Percentiles rank a stretch among this genome's conserved stretches.
Conservation (phyloP, 2,888 invertebrate species). For the Mactromeris polynyma region DNA sequence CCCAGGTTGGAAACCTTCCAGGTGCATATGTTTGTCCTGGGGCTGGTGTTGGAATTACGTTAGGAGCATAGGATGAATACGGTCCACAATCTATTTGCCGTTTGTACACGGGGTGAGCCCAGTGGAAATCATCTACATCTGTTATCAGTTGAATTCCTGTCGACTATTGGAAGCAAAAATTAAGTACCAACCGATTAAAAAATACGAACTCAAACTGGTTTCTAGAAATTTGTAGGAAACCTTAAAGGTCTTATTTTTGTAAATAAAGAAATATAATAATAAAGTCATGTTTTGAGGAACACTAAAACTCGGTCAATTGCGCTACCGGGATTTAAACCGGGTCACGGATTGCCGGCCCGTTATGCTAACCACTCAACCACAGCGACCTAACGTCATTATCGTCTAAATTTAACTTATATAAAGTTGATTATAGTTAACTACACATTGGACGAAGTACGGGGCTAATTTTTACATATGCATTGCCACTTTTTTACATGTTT, state of each 20-base stretch:
- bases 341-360: neutral
- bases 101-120: conserved; percentile 46
- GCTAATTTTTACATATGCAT: neutral
- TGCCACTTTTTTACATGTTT: neutral
- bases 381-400: too few relatives aligned
- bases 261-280: neutral
- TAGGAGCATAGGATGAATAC: too few relatives aligned
- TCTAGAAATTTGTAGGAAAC: neutral
- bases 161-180: conserved; percentile 23
- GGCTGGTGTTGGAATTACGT: too few relatives aligned
- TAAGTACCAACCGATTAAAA: too few relatives aligned
- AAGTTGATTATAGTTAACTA: too few relatives aligned
- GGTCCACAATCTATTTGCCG: conserved; percentile 39
- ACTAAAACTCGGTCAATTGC: too few relatives aligned
- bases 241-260: too few relatives aligned
- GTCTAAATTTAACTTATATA: too few relatives aligned
- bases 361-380: too few relatives aligned
- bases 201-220: too few relatives aligned
- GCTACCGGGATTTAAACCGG: neutral
- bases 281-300: too few relatives aligned
- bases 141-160: conserved; percentile 39
- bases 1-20: neutral
- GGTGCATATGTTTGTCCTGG: neutral
- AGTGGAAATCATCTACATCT: conserved; percentile 34
- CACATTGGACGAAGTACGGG: too few relatives aligned